phyloP scores from a whole-genome alignment of 2,888 invertebrate genomes.

The Sminthurinus aureus region DNA sequence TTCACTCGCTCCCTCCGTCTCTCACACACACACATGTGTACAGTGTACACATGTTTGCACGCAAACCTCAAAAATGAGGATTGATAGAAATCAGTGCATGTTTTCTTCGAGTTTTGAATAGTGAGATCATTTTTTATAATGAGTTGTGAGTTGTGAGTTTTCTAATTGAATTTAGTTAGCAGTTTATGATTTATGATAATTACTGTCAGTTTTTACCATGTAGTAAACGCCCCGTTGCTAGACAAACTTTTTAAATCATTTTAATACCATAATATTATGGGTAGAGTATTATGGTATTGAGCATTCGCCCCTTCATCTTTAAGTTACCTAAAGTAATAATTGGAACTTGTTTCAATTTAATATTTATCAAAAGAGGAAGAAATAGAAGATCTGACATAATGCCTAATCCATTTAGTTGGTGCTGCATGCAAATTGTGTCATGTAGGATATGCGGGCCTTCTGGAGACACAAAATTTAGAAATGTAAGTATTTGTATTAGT shows the following conservation, averaged over 20 bases:
- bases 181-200: neutral
- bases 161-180: too few relatives aligned
- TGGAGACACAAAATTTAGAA: slow-evolving; percentile 55
- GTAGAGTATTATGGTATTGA: neutral
- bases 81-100: neutral
- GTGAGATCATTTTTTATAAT: too few relatives aligned
- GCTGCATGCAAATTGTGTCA: slow-evolving; percentile 3
- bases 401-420: neutral
- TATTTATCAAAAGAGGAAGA: neutral
- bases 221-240: neutral
- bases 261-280: neutral
- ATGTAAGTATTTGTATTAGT: slow-evolving; percentile 52
- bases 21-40: too few relatives aligned
- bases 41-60: too few relatives aligned
- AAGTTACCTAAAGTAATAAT: slow-evolving; percentile 16
- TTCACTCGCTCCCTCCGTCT: too few relatives aligned
- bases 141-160: too few relatives aligned
- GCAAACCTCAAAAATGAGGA: neutral
- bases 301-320: neutral
- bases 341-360: neutral
- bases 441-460: slow-evolving; percentile 43
- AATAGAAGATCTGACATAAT: neutral
- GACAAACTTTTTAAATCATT: neutral
- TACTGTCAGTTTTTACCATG: neutral
- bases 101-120: neutral